Conservation (phyloP, 1,140 invertebrate genomes). For the Nomia melanderi region DNA sequence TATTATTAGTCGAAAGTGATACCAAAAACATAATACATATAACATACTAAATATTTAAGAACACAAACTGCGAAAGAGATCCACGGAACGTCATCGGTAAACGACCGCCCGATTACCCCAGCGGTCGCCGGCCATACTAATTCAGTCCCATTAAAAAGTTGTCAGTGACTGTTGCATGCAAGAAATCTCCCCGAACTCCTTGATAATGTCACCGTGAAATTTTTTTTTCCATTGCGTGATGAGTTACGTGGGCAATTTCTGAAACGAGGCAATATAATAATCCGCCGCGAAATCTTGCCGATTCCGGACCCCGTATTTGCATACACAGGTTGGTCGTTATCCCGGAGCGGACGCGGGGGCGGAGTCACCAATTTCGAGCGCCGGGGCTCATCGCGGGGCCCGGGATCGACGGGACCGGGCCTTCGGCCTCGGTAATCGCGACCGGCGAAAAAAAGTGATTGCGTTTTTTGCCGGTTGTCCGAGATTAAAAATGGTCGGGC, state of each 20-base stretch:
- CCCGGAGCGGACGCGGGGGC: constrained; percentile 47
- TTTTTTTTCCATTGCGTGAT: constrained; percentile 3
- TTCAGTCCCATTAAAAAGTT: constrained; percentile 59
- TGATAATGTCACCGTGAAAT: constrained; percentile 38
- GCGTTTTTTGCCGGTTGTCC: constrained; percentile 66
- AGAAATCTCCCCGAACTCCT: not conserved
- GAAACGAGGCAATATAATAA: constrained; percentile 47
- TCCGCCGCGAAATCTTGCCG: constrained; percentile 47
- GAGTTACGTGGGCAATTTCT: constrained; percentile 36
- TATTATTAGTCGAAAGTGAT: too few relatives aligned
- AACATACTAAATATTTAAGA: too few relatives aligned
- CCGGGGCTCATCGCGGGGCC: constrained; percentile 2
- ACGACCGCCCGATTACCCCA: too few relatives aligned
- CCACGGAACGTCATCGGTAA: not conserved
- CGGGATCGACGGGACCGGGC: not conserved
- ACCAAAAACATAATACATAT: too few relatives aligned
- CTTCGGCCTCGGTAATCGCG: constrained; percentile 49
- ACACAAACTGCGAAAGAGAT: too few relatives aligned
- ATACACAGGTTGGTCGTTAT: constrained; percentile 59
- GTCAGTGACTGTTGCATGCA: constrained; percentile 48
- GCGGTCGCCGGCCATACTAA: too few relatives aligned
- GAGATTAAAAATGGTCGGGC: constrained; percentile 68
- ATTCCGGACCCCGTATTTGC: constrained; percentile 49
- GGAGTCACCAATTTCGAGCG: constrained; percentile 56
- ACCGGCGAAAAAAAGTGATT: constrained; percentile 68